phyloP scores from a whole-genome alignment of 2,888 invertebrate species.

The Nomada ruficornis region DNA sequence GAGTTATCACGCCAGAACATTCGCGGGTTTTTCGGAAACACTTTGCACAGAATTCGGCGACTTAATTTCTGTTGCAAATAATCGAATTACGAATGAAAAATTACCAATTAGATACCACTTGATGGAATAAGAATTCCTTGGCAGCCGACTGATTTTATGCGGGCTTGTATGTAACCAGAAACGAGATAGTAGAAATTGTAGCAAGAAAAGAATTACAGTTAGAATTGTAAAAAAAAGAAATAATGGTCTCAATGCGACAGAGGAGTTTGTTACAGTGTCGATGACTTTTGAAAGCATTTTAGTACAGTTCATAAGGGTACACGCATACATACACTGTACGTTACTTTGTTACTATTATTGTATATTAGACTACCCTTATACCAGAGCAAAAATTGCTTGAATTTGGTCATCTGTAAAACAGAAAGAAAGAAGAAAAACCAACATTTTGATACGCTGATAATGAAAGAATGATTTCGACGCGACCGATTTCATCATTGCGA shows the following conservation, averaged over 20 bases:
- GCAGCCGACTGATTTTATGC: not conserved
- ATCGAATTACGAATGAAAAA: too few species aligned
- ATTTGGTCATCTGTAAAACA: not conserved
- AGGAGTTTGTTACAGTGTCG: constrained; percentile 3
- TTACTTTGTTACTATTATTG: constrained; percentile 25
- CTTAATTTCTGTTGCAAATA: too few species aligned
- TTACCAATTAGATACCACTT: not conserved
- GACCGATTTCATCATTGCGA: constrained; percentile 17
- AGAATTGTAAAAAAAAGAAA: not conserved
- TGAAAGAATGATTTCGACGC: constrained; percentile 19
- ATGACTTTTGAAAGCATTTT: constrained; percentile 23
- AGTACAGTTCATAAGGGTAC: constrained; percentile 12
- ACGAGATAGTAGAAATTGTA: not conserved
- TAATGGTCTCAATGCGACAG: constrained; percentile 1
- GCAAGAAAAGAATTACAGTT: not conserved
- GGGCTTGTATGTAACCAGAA: not conserved
- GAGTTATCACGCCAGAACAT: too few species aligned
- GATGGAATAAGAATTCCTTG: not conserved
- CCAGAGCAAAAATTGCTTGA: not conserved
- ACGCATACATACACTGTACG: not conserved
- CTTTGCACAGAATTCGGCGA: too few species aligned
- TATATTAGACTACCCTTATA: not conserved
- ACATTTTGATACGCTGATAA: constrained; percentile 11
- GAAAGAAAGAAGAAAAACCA: not conserved
- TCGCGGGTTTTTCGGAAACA: too few species aligned